Evolutionary conservation across 2,888 invertebrate species (phyloP).

Genomic region (Esperia sulphurella): DNA sequence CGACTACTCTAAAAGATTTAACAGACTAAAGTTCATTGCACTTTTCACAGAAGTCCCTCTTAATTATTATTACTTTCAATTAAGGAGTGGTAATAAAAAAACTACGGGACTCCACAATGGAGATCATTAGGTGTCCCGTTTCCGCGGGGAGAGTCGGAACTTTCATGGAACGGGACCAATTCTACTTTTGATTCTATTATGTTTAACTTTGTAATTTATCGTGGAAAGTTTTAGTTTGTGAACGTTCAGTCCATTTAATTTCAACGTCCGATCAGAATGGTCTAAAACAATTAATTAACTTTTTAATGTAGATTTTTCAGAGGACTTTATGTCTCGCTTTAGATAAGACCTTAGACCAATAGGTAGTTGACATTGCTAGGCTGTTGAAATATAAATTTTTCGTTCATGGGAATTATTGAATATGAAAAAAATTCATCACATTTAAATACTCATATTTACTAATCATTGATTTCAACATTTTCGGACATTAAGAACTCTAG

Average conservation of each 20-base stretch:
- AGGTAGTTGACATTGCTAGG: too few relatives aligned
- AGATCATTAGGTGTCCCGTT: conserved; percentile 38
- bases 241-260: neutral
- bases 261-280: neutral
- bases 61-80: conserved; percentile 41
- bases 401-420: too few relatives aligned
- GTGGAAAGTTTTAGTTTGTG: conserved; percentile 29
- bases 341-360: too few relatives aligned
- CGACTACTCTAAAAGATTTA: too few relatives aligned
- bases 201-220: conserved; percentile 40
- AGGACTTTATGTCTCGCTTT: too few relatives aligned
- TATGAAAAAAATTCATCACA: too few relatives aligned
- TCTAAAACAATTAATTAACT: too few relatives aligned
- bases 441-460: too few relatives aligned
- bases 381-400: too few relatives aligned
- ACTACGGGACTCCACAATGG: conserved; percentile 44
- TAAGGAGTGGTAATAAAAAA: conserved; percentile 47
- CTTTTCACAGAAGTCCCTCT: conserved; percentile 9
- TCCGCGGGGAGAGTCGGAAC: conserved; percentile 18
- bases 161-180: conserved; percentile 51
- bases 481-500: too few relatives aligned
- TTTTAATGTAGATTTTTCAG: too few relatives aligned
- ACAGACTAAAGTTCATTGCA: neutral
- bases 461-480: too few relatives aligned
- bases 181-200: conserved; percentile 53